Base-by-base conservation (phyloP, 2,113 vertebrate species). In the Perccottus glenii region DNA sequence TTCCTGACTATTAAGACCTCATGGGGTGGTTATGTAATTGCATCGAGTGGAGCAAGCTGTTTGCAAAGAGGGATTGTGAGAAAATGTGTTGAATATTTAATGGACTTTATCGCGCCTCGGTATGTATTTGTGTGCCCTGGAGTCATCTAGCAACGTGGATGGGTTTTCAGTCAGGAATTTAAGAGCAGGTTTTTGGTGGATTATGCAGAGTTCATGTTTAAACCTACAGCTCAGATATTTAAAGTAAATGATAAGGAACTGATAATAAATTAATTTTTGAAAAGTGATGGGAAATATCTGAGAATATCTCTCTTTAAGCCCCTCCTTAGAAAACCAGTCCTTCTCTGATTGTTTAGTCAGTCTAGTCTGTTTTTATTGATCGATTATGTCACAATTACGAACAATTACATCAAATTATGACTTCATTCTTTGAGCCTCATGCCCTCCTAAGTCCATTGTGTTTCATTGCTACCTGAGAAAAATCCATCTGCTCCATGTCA, bases 11-110 rank as follows among this genome's bases (percentile, higher is more conserved):
- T 40, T 6, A 32, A 35, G 65, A 71, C 16, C 60, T 69, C 58
- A 53, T 61, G 16, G 67, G 52, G 11, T 49, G 63, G 35, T 89
- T 86, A 81, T 83, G 78, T 81, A 86, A 87, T 81, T 72, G 6
- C 46, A 64, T 66, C 6, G 36, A 53, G 11, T 58, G 70, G 73
- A 49, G 55, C 75, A 64, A 71, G 58, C 77, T 75, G 69, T 68
- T 69, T 52, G 49, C 42, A 36, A 67, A 67, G 75, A 5, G 0
- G 58, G 47, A 50, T 46, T 65, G 66, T 69, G 67, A 47, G 43
- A 78, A 52, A 60, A 19, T 71, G 11, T 48, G 38, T 72, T 83
- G 15, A 12, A 84, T 80, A 59, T 77, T 71, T 77, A 63, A 85
- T 80, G 76, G 80, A 68, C 36, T 40, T 63, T 46, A 51, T 60